Evolutionary conservation across 2,113 vertebrate species (phyloP), one percentile per base, ranked within the genome.

Genomic region (Ibidorhyncha struthersii): DNA sequence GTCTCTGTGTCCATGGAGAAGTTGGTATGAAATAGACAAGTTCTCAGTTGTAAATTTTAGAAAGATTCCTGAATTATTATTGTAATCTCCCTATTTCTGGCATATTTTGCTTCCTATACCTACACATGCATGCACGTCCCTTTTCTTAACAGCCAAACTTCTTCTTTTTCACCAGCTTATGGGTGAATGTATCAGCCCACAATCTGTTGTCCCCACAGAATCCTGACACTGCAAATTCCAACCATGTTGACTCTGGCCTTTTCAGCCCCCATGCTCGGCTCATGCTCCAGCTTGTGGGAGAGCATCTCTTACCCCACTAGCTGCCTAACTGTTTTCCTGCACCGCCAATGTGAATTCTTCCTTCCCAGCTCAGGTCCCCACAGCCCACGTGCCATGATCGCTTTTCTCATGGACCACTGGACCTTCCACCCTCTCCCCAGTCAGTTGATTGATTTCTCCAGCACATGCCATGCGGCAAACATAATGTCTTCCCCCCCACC

Each of bases 261-360:
- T 79, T 27, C 26, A 49, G 34, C 18, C 36, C 45, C 27, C 0
- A 0, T 59, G n/a, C 70, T 66, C 2, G 2, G 19, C 36, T 65
- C 1, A 0, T 41, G 36, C 61, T 84, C 22, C 40, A 50, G 71
- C 45, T 34, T 0, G 0, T 36, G 52, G 52, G 38, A 72, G 21
- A 59, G 38, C 10, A 3, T 67, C 23, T 71, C 41, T 45, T 72
- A 11, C 8, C 3, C 40, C 14, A 14, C 20, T 34, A 19, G 12
- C 16, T 78, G 69, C 59, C 73, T 16, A 6, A 34, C 17, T 53
- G 4, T 2, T 81, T 72, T 90, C 32, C 30, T 3, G 6, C 34
- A 12, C 10, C 3, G 6, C 43, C 38, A 50, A 4, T 29, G 58
- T 0, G 0, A 45, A 47, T 65, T 61, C 30, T 49, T 26, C 14